Evolutionary conservation across 2,888 invertebrate genomes (phyloP), one percentile per base, ranked within the genome.

Genomic region (Chrysomela aeneicollis): DNA sequence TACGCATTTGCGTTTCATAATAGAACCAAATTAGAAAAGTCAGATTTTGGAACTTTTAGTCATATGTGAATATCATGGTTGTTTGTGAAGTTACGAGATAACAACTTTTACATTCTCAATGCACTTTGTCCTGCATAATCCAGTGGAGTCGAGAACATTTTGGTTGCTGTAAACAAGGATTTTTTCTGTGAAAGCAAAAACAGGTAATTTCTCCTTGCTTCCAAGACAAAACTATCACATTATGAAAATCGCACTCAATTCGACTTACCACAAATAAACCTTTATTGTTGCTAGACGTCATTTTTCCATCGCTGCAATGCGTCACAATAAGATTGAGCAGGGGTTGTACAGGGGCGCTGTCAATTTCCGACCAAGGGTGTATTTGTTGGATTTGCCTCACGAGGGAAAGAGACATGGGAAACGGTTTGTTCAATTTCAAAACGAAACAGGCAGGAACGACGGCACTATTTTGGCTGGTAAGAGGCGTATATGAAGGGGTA

Each of bases 361-460:
- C 88, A 54, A 82, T 85, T 72, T 85, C 88, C 68, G 87, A 86
- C 68, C 88, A 83, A 67, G 87, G 87, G 1, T 88, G 87, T 8
- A 86, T 84, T 71, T 86, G 84, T 62, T 89, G 88, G 75, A 94
- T 89, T 74, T 87, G 85, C 26, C 82, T 78, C 2, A 95, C 87
- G 35, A 95, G 84, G 18, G 90, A 89, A 26, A 90, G 84, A 74
- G 95, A 94, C 71, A 97, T 89, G 0, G 97, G 95, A 84, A 93
- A 90, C 1, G 95, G 93, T 77, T 92, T 91, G 59, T 92, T 92
- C 54, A 98, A 85, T 64, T 84, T 83, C 55, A 95, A 82, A 3
- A 92, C 92, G 84, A 97, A 98, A 79, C 92, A 93, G 0, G 97
- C 97, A 0, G 97, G 96, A 76, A 98, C 85, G 80, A 92, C 89